Base-by-base conservation (phyloP, 1,140 invertebrate species). In the Luehdorfia chinensis region DNA sequence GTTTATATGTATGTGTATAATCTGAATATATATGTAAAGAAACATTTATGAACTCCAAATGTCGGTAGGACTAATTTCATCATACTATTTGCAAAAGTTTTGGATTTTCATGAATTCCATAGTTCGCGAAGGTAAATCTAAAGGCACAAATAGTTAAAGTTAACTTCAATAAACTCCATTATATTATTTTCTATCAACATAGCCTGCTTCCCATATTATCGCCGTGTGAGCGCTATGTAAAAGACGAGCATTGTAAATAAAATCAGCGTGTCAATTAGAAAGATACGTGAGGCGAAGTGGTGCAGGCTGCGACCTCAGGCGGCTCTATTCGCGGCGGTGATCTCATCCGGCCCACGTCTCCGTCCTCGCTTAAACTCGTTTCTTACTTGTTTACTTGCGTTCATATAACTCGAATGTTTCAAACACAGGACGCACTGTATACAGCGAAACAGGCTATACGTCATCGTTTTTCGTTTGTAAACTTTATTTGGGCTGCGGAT, bases 281-380 rank as follows among this genome's bases (percentile, higher is more conserved):
- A 83, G 78, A 79, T 65, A 68, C 66, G 67, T 65, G 75, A 67
- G 70, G 72, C 54, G 59, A 64, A 72, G 54, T 70, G 71, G 71
- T 72, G 74, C 74, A 77, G 61, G 60, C 61, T 68, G 55, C 72
- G 74, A 69, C 72, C 76, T 83, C 72, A 71, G 68, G 51, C 55
- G 55, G 45, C 30, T 31, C 47, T 84, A 84, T 75, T 75, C 63
- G 61, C 64, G 66, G 70, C 75, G 79, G 59, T 84, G 79, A 84
- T 84, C 73, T 84, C 79, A 84, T 64, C 74, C 65, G 49, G 57
- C 75, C 72, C 68, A 78, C 78, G 25, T 28, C 28, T 16, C 25
- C 39, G 75, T 78, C 76, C 75, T 79, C 78, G 75, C 69, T 71
- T 59, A 78, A 83, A 84, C 79, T 73, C 65, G 79, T 84, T 84